Base-by-base conservation (phyloP, 2,113 vertebrate species). In the Lycaon pictus region DNA sequence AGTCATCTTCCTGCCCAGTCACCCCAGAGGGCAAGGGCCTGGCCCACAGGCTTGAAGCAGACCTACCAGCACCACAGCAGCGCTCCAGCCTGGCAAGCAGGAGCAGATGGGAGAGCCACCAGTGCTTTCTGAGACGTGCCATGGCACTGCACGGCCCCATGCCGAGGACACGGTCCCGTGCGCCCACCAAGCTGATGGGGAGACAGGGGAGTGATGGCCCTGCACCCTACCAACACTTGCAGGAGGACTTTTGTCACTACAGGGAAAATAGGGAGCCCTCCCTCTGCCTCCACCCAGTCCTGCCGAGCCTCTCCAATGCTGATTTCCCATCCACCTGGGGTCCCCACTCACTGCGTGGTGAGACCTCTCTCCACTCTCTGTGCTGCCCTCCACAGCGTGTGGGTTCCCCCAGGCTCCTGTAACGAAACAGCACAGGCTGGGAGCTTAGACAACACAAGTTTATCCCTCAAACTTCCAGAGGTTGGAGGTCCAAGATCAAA, bases 91-190 rank as follows among this genome's bases (percentile, higher is more conserved):
- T 3, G 19, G 25, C 22, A 7, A 74, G 63, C 11, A 23, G 9
- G 17, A 12, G 11, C 15, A 0, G 48, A 51, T 5, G 0, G 2
- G 53, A 37, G 58, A 1, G 1, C 7, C 22, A 20, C 25, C 3
- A 2, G 7, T 4, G 13, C 10, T 16, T 27, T 27, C 11, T 11
- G 29, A 63, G 55, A 29, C 1, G 4, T 1, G 29, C 80, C 4
- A 1, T 5, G 63, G 53, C 20, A 13, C 11, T 0, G 13, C 51
- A 16, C 3, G 12, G 16, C 20, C 51, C 29, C 69, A 2, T 62
- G 27, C 20, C 19, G 55, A 58, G 7, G 22, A 11, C 12, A 0
- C 0, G 25, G 71, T 3, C 58, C 19, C 0, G 0, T 19, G 67
- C 43, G 51, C 11, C 1, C 3, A 2, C 48, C 5, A 11, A 11